Evolutionary conservation across 2,797 vertebrate species (phyloP).

Genomic region (Takifugu rubripes): DNA sequence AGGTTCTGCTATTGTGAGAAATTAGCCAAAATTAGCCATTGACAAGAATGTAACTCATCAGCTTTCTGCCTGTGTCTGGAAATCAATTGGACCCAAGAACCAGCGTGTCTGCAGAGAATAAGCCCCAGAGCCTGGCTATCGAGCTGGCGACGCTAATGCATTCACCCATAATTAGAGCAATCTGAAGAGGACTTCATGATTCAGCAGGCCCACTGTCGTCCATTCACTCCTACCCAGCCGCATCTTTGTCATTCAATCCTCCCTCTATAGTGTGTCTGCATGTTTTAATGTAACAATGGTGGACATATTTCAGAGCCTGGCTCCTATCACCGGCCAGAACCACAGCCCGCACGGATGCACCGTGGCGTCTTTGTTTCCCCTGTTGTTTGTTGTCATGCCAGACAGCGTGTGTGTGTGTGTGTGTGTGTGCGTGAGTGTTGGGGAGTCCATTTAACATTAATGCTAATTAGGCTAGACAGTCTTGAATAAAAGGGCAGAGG

Average conservation of each 20-base stretch:
- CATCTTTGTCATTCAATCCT: slow-evolving; percentile 65
- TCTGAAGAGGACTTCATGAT: slow-evolving; percentile 66
- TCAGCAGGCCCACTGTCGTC: slow-evolving; percentile 40
- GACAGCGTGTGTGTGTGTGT: slow-evolving; percentile 43
- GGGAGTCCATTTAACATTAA: slow-evolving; percentile 68
- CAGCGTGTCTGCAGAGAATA: background rate
- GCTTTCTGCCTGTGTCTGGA: background rate
- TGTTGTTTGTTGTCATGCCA: slow-evolving; percentile 67
- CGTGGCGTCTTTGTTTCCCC: slow-evolving; percentile 53
- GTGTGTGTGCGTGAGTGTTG: slow-evolving; percentile 24
- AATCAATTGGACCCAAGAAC: slow-evolving; percentile 1
- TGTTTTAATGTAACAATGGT: slow-evolving; percentile 48
- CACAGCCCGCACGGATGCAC: slow-evolving; percentile 35
- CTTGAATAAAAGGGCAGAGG: slow-evolving; percentile 35
- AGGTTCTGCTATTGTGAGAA: no score
- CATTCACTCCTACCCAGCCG: slow-evolving; percentile 59
- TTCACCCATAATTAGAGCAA: slow-evolving; percentile 65
- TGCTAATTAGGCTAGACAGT: slow-evolving; percentile 53
- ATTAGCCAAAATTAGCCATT: no score
- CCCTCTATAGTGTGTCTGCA: slow-evolving; percentile 42
- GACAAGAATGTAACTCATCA: background rate
- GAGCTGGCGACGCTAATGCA: slow-evolving; percentile 44
- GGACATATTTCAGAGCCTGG: slow-evolving; percentile 39
- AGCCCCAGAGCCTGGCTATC: slow-evolving; percentile 22
- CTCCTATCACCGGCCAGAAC: slow-evolving; percentile 48